These are phyloP conservation scores for Laspeyria flexula DNA, from an alignment of 2,888 invertebrate genomes.

Conservation along the genomic window DNA sequence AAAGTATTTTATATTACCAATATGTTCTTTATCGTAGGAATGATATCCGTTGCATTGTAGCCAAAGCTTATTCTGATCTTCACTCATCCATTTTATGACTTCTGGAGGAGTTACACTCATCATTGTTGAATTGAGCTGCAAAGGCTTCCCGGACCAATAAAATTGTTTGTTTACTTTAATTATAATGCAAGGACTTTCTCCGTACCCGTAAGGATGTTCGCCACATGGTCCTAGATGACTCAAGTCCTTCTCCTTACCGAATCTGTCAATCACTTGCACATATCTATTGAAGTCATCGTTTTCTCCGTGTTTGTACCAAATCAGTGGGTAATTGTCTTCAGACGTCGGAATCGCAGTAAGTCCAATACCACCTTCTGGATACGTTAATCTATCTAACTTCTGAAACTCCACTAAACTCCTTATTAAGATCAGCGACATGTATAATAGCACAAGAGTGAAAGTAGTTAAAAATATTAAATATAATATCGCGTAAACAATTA, in stretches of 20 bases:
- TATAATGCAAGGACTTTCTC: constrained; percentile 68
- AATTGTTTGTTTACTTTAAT: constrained; percentile 71
- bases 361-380: constrained; percentile 63
- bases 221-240: constrained; percentile 69
- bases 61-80: constrained; percentile 62
- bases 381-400: constrained; percentile 41
- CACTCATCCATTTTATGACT: constrained; percentile 61
- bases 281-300: constrained; percentile 63
- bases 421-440: constrained; percentile 54
- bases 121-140: constrained; percentile 50
- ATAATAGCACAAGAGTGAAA: constrained; percentile 64
- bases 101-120: constrained; percentile 51
- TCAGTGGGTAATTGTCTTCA: constrained; percentile 58
- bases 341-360: constrained; percentile 68
- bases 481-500: constrained; percentile 61
- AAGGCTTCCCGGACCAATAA: constrained; percentile 67
- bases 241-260: constrained; percentile 54
- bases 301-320: constrained; percentile 65
- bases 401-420: constrained; percentile 47
- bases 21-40: constrained; percentile 72
- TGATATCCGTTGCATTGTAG: constrained; percentile 67
- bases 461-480: constrained; percentile 68
- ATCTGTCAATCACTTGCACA: constrained; percentile 58
- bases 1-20: constrained; percentile 67
- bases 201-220: constrained; percentile 69